Percentiles rank a stretch among this genome's conserved stretches.
phyloP scores from a whole-genome alignment of 2,888 invertebrate genomes.

The Ectemnius continuus region DNA sequence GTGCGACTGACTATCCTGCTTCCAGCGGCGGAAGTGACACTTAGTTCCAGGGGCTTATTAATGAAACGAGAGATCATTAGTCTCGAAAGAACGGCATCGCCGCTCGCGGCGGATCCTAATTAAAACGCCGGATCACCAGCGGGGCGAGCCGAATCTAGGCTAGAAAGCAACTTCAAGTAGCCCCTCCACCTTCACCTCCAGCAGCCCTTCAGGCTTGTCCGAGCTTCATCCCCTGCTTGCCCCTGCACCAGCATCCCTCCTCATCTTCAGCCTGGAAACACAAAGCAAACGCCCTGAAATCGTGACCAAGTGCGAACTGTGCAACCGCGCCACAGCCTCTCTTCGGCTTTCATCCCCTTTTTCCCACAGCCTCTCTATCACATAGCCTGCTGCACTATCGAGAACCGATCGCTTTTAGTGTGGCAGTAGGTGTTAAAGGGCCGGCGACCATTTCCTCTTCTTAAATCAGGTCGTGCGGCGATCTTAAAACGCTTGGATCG shows the following conservation, averaged over 20 bases:
- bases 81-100: constrained; percentile 44
- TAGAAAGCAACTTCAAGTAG: constrained; percentile 61
- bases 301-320: constrained; percentile 73
- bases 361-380: not conserved
- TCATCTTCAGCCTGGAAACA: constrained; percentile 56
- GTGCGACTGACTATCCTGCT: constrained; percentile 7
- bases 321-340: constrained; percentile 19
- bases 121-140: constrained; percentile 68
- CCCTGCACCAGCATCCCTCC: constrained; percentile 34
- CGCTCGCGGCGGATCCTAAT: constrained; percentile 64
- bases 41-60: constrained; percentile 54
- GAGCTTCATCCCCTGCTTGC: constrained; percentile 28
- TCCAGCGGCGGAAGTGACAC: constrained; percentile 44
- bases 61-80: constrained; percentile 65
- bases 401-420: no score
- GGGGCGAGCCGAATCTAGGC: constrained; percentile 70
- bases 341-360: constrained; percentile 3
- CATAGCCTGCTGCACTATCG: no score
- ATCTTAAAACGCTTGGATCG: no score
- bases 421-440: no score
- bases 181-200: constrained; percentile 64
- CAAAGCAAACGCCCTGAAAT: constrained; percentile 67
- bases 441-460: no score
- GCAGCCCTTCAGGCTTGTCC: constrained; percentile 43
- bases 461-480: no score